Conservation (phyloP, 2,888 invertebrate genomes). For the Cheilosia soror region DNA sequence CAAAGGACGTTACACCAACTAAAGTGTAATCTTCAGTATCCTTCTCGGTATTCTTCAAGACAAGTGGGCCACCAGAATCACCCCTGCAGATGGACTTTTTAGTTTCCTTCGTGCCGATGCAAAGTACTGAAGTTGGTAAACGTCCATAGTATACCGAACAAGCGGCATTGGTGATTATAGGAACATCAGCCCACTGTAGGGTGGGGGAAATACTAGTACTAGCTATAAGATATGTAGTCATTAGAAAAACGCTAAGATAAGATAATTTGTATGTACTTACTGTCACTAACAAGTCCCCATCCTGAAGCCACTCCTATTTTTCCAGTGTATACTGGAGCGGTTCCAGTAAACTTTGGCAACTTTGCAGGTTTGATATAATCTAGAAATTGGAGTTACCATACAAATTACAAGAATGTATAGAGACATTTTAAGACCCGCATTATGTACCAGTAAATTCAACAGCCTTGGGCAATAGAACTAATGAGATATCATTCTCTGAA, state of each 20-base stretch:
- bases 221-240: background rate
- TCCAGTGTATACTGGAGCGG: constrained; percentile 48
- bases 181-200: constrained; percentile 77
- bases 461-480: constrained; percentile 80
- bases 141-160: constrained; percentile 78
- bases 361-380: constrained; percentile 60
- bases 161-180: constrained; percentile 77
- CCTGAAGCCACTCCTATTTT: constrained; percentile 68
- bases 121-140: constrained; percentile 76
- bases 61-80: constrained; percentile 83
- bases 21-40: constrained; percentile 74
- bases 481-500: constrained; percentile 82
- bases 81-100: constrained; percentile 82
- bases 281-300: constrained; percentile 75
- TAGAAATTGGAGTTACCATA: constrained; percentile 16
- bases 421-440: constrained; percentile 11
- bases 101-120: constrained; percentile 78
- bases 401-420: background rate
- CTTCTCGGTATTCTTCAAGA: constrained; percentile 73
- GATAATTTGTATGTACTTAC: constrained; percentile 19
- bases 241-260: background rate
- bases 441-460: constrained; percentile 80
- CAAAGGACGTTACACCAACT: constrained; percentile 78
- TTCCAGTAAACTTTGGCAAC: constrained; percentile 42
- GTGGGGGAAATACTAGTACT: constrained; percentile 74